Conservation (phyloP, 2,888 invertebrate genomes). For the Heterodera filipjevi region DNA sequence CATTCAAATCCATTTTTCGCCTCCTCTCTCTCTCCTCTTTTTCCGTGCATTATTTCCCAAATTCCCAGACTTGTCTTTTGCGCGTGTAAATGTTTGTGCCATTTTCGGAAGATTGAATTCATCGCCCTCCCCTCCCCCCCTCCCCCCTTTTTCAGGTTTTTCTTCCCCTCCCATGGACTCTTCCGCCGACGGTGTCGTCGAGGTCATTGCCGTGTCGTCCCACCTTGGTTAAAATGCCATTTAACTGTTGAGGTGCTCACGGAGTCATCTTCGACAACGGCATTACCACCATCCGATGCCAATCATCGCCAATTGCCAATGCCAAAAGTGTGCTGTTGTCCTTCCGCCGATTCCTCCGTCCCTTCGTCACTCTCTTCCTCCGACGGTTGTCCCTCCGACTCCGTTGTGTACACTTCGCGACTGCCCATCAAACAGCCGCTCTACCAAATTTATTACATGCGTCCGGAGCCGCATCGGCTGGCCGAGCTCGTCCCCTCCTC, state of each 20-base stretch:
- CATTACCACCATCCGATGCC: background rate
- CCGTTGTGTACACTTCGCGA: constrained; percentile 36
- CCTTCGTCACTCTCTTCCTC: background rate
- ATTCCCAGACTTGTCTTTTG: background rate
- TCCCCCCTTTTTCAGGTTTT: background rate
- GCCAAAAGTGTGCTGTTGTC: background rate
- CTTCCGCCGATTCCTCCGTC: background rate
- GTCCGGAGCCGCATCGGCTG: constrained; percentile 43
- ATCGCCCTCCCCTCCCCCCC: background rate
- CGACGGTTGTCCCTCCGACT: background rate
- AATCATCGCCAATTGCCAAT: background rate
- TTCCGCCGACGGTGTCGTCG: background rate
- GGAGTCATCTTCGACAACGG: too few relatives aligned
- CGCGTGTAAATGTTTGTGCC: background rate
- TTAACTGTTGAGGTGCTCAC: too few relatives aligned
- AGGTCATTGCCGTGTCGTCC: background rate
- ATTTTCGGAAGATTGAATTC: background rate
- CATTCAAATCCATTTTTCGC: background rate
- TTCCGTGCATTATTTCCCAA: background rate
- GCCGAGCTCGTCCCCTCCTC: constrained; percentile 31
- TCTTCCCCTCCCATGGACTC: background rate
- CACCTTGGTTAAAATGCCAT: background rate
- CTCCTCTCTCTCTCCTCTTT: background rate
- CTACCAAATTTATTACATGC: constrained; percentile 60
- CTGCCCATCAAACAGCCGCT: constrained; percentile 57